These are phyloP conservation scores for Oncorhynchus nerka DNA, from an alignment of 2,113 vertebrate species.

Conservation along the genomic window DNA sequence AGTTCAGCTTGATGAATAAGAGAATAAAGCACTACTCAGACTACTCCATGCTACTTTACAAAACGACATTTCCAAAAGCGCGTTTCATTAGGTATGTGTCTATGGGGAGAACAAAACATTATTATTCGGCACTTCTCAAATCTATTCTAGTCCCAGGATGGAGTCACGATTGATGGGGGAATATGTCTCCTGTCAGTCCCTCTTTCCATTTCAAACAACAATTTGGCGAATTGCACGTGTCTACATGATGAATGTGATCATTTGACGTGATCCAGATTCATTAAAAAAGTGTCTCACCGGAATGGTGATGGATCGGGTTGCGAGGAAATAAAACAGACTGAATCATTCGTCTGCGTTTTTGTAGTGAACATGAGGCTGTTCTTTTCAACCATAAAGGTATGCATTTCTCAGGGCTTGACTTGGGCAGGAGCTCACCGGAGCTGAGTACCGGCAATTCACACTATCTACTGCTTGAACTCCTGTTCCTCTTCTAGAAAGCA, in stretches of 20 bases:
- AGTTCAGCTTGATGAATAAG: conserved; percentile 6
- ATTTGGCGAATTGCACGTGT: conserved; percentile 25
- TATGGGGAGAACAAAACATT: not conserved
- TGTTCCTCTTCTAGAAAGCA: no score
- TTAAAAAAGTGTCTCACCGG: conserved; percentile 64
- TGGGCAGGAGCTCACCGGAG: no score
- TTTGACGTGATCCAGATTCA: conserved; percentile 67
- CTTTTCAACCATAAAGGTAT: not conserved
- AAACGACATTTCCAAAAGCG: conserved; percentile 4
- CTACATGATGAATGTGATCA: conserved; percentile 66
- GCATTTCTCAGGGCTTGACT: not conserved
- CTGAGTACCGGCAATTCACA: no score
- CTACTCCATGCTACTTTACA: conserved; percentile 3
- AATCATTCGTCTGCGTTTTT: conserved; percentile 34
- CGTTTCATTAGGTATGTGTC: conserved; percentile 15
- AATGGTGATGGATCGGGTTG: conserved; percentile 60
- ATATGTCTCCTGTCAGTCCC: not conserved
- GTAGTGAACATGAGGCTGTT: conserved; percentile 31
- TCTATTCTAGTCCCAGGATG: not conserved
- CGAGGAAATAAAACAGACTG: conserved; percentile 44
- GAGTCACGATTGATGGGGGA: not conserved
- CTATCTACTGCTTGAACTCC: no score
- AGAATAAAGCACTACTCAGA: not conserved
- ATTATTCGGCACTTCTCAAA: not conserved
- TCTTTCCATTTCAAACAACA: conserved; percentile 22